Evolutionary conservation across 2,113 vertebrate species (phyloP), one percentile per base, ranked within the genome.

Genomic region (Tachuris rubrigastra): DNA sequence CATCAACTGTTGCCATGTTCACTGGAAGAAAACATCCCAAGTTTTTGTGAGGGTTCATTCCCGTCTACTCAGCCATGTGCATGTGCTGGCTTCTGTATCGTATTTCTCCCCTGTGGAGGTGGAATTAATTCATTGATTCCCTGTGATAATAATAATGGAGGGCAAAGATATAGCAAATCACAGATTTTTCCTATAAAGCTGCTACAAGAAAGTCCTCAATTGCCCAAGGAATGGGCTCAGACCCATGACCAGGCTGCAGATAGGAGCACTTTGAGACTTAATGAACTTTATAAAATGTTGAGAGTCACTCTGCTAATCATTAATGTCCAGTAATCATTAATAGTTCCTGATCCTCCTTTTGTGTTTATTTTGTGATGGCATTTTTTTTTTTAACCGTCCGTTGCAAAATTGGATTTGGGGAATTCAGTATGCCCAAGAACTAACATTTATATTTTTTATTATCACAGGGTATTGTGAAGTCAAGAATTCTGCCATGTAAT

Each of bases 401-500:
- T 60, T 58, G 60, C n/a, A 31, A 59, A 78, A 93, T 6, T 87
- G 42, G n/a, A 31, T 67, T 67, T 24, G 10, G 21, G 30, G 23
- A 90, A 65, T 87, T 82, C 78, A 72, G 16, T 46, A 52, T 66
- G 47, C 56, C 78, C 78, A 55, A 67, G 62, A 85, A 81, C 16
- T 87, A 76, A 60, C 17, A 58, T 78, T 85, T 66, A 50, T 75
- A 62, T 42, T 82, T 90, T 21, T 52, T 52, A 42, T 91, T 85
- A 31, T 87, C 82, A 53, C 15, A 63, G 52, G 20, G 42, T 81
- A 85, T 74, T 71, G 74, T 82, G 74, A 92, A 95, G 50, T 95
- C 62, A 82, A 67, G 90, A 82, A 56, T 71, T 93, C 47, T 31
- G 37, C 85, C 75, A 15, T 82, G 85, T 50, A 93, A 96, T 94